A percentile compares a stretch with the other conserved stretches of the same genome.
Evolutionary conservation across 1,140 invertebrate species (phyloP).

Genomic region (Streblospio benedicti): DNA sequence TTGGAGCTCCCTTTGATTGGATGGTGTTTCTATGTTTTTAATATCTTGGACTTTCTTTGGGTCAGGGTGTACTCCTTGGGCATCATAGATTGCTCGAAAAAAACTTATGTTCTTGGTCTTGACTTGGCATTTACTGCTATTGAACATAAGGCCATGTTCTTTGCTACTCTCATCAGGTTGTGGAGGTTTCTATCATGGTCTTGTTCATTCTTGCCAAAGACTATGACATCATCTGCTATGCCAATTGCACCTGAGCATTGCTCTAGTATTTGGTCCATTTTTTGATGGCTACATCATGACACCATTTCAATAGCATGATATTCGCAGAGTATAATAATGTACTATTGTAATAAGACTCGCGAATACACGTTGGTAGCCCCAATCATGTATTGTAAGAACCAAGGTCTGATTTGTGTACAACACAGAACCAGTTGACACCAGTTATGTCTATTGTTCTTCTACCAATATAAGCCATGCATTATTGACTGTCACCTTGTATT

Average conservation of each 20-base stretch:
- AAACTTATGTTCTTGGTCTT: neutral
- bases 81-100: constrained; percentile 29
- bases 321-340: no score
- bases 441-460: no score
- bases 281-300: no score
- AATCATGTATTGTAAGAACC: no score
- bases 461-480: no score
- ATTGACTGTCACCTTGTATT: no score
- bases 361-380: no score
- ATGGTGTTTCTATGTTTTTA: constrained; percentile 16
- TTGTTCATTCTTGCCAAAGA: neutral
- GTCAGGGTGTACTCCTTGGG: constrained; percentile 41
- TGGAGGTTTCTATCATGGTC: constrained; percentile 6
- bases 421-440: no score
- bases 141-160: constrained; percentile 37
- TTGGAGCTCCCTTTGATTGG: constrained; percentile 19
- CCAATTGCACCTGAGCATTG: constrained; percentile 35
- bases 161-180: constrained; percentile 32
- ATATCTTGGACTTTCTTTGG: constrained; percentile 41
- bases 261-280: constrained; percentile 29
- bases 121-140: constrained; percentile 30
- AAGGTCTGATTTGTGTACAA: no score
- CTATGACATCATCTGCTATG: constrained; percentile 34
- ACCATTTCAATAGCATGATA: no score
- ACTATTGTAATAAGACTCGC: no score